These are phyloP conservation scores for Panagrolaimus sp. DNA, from an alignment of 1,140 invertebrate genomes.

Conservation along the genomic window DNA sequence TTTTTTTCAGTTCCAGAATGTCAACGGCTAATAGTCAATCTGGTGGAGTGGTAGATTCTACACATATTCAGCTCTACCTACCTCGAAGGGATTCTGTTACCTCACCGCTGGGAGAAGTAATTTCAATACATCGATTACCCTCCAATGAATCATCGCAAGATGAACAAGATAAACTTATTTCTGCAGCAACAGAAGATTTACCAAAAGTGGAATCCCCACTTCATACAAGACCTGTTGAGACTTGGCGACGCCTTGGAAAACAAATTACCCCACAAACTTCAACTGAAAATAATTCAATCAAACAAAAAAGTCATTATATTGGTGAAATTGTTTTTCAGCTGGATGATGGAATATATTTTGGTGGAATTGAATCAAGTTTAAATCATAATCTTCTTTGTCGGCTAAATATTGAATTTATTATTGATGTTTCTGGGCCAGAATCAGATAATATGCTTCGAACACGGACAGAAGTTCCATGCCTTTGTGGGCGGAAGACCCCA, in stretches of 20 bases:
- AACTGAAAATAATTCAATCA: neutral
- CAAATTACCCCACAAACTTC: neutral
- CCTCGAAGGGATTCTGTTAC: neutral
- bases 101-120: constrained; percentile 1
- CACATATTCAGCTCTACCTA: neutral
- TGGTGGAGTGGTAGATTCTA: neutral
- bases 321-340: neutral
- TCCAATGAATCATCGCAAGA: too few species aligned
- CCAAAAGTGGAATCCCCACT: too few species aligned
- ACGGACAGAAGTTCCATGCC: constrained; percentile 8
- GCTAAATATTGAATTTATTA: neutral
- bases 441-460: neutral
- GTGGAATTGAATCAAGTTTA: neutral
- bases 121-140: too few species aligned
- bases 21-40: neutral
- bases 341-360: neutral
- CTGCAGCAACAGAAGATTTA: too few species aligned
- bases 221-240: neutral
- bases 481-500: neutral
- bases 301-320: constrained; percentile 4
- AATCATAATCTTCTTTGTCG: neutral
- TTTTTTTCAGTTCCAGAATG: constrained; percentile 5
- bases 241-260: neutral
- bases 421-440: neutral
- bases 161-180: too few species aligned